These are phyloP conservation scores for Tinamus guttatus DNA, from an alignment of 2,113 vertebrate genomes.

Conservation along the genomic window DNA sequence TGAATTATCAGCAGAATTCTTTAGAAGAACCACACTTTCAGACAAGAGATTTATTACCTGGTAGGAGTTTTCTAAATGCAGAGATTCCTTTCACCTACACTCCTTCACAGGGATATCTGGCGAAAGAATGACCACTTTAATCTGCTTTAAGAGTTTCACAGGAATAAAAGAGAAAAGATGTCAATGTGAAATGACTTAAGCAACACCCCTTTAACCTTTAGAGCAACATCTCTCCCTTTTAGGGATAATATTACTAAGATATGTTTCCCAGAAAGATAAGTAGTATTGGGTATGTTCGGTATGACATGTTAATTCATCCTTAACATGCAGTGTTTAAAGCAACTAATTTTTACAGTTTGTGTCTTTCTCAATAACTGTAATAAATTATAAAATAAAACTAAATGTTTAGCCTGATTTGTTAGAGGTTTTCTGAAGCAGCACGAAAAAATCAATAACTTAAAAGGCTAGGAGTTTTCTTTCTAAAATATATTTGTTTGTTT, in stretches of 20 bases:
- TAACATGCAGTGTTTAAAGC: conserved; percentile 34
- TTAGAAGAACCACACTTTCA: background rate
- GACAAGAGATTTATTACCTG: background rate
- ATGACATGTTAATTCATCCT: background rate
- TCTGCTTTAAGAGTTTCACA: background rate
- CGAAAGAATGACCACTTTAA: background rate
- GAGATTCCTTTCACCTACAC: background rate
- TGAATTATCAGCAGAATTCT: background rate
- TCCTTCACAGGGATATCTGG: background rate
- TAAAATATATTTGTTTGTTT: conserved; percentile 21
- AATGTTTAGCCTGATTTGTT: conserved; percentile 18
- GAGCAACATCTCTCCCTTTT: background rate
- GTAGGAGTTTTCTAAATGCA: background rate
- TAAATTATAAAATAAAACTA: conserved; percentile 34
- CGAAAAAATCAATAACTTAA: conserved; percentile 26
- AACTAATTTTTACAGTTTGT: conserved; percentile 36
- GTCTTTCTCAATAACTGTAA: conserved; percentile 46
- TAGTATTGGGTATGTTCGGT: background rate
- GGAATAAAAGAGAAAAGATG: background rate
- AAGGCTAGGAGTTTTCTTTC: conserved; percentile 33
- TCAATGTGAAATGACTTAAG: background rate
- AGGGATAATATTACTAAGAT: background rate
- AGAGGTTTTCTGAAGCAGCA: conserved; percentile 43
- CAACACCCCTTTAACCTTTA: background rate
- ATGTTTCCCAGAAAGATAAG: background rate